These are phyloP conservation scores for Eurytoma adleriae DNA, from an alignment of 2,888 invertebrate species.

Conservation along the genomic window DNA sequence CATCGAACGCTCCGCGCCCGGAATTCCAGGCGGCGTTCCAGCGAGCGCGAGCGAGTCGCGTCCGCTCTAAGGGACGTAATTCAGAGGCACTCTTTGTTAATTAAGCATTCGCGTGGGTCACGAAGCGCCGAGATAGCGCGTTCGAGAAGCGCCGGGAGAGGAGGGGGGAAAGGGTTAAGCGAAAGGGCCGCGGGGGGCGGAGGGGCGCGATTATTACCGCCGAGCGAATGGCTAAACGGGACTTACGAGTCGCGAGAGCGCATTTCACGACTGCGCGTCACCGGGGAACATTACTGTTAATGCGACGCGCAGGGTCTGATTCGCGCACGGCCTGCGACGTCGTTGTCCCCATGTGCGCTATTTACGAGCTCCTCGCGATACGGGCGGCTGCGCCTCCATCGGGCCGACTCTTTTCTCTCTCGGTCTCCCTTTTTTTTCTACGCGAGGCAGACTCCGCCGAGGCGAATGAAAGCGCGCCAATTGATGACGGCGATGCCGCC, in stretches of 20 bases:
- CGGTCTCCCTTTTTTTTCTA: background rate
- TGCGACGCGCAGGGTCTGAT: constrained; percentile 33
- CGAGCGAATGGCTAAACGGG: constrained; percentile 39
- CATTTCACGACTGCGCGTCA: constrained; percentile 36
- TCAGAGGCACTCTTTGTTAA: constrained; percentile 47
- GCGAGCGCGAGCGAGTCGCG: background rate
- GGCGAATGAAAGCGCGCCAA: too few species aligned
- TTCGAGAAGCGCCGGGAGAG: background rate
- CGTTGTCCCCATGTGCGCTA: background rate
- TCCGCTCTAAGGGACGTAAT: constrained; percentile 30
- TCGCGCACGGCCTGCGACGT: background rate
- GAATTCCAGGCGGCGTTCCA: background rate
- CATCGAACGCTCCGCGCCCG: background rate
- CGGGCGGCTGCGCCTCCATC: background rate
- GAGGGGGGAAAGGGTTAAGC: background rate
- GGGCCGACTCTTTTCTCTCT: background rate
- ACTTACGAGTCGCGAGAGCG: constrained; percentile 45
- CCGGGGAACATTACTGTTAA: constrained; percentile 40
- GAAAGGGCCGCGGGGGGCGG: background rate
- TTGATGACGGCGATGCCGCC: too few species aligned
- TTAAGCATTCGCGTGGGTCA: constrained; percentile 47
- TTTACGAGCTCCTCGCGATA: background rate
- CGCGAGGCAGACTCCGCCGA: background rate
- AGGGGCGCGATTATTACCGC: background rate
- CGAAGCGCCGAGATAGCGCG: constrained; percentile 3